Conservation (phyloP, 2,797 vertebrate genomes). For the Silurus aristotelis region DNA sequence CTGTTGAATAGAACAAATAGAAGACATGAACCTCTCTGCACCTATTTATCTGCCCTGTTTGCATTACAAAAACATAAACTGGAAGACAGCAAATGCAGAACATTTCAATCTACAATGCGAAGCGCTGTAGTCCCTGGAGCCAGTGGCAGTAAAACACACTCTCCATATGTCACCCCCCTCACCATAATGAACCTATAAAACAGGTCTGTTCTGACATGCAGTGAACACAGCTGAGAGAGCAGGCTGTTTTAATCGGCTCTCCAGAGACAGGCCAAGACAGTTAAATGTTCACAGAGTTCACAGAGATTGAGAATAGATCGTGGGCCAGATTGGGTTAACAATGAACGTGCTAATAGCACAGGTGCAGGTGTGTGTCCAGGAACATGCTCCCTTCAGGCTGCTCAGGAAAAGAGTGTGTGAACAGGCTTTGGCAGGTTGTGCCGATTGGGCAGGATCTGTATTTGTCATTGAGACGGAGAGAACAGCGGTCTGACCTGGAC, state of each 20-base stretch:
- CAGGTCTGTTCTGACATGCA: slow-evolving; percentile 70
- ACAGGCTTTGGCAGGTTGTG: slow-evolving; percentile 48
- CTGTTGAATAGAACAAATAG: neutral
- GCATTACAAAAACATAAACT: slow-evolving; percentile 22
- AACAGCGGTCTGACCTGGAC: slow-evolving; percentile 12
- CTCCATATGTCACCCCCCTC: slow-evolving; percentile 69
- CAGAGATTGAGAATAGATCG: slow-evolving; percentile 64
- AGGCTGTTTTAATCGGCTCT: slow-evolving; percentile 72
- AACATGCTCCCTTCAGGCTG: slow-evolving; percentile 49
- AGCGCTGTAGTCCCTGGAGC: slow-evolving; percentile 72
- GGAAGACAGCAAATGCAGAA: slow-evolving; percentile 15
- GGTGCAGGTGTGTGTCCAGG: slow-evolving; percentile 68
- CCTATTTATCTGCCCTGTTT: slow-evolving; percentile 30
- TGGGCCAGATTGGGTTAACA: slow-evolving; percentile 55
- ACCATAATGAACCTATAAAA: slow-evolving; percentile 68
- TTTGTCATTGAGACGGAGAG: slow-evolving; percentile 50
- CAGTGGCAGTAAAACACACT: slow-evolving; percentile 81
- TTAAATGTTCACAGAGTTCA: slow-evolving; percentile 61
- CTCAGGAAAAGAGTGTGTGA: slow-evolving; percentile 42
- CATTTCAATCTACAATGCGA: slow-evolving; percentile 58
- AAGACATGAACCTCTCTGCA: neutral
- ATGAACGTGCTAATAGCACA: slow-evolving; percentile 61
- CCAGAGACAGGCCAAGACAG: slow-evolving; percentile 67
- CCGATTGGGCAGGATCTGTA: slow-evolving; percentile 37
- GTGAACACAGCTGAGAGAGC: slow-evolving; percentile 74